Conservation (phyloP, 2,797 vertebrate species). For the Schizopygopsis malacanthus region DNA sequence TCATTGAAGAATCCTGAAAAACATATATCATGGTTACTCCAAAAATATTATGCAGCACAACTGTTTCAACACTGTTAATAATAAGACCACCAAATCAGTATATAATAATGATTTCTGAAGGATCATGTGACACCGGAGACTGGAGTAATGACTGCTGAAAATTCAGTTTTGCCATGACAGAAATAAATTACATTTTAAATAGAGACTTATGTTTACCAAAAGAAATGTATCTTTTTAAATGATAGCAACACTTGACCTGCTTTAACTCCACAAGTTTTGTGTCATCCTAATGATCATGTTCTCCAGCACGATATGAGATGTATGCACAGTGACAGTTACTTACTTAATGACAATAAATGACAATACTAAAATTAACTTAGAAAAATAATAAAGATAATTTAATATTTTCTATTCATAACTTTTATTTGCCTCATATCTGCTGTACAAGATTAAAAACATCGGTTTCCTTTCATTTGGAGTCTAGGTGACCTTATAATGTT, state of each 20-base stretch:
- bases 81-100: background rate
- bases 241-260: background rate
- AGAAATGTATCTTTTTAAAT: background rate
- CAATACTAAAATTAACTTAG: background rate
- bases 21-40: background rate
- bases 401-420: background rate
- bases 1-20: background rate
- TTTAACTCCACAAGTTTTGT: background rate
- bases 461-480: background rate
- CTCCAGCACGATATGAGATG: background rate
- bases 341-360: background rate
- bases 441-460: background rate
- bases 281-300: background rate
- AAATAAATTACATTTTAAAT: background rate
- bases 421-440: background rate
- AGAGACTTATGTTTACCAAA: background rate
- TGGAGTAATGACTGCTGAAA: background rate
- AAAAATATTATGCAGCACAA: background rate
- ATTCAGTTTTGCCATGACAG: background rate
- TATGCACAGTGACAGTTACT: background rate
- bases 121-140: background rate
- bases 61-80: background rate
- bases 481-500: slow-evolving; percentile 23
- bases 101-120: background rate
- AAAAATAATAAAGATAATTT: background rate